These are phyloP conservation scores for Maconellicoccus hirsutus DNA, from an alignment of 1,140 invertebrate genomes.

Conservation along the genomic window DNA sequence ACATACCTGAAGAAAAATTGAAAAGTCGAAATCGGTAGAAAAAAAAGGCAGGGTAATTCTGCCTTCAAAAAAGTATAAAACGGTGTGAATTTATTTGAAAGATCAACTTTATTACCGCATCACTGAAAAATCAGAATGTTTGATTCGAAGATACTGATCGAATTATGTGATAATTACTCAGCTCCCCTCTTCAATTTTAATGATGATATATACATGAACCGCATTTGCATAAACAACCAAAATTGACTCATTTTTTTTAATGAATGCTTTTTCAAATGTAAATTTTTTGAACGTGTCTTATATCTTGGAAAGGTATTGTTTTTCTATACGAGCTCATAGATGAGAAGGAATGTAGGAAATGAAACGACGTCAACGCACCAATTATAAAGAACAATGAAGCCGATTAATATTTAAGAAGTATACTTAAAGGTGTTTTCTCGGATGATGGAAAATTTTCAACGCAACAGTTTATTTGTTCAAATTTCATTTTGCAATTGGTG, in stretches of 20 bases:
- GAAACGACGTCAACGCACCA: too few relatives aligned
- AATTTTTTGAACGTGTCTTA: neutral
- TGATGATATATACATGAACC: neutral
- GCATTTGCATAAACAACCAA: neutral
- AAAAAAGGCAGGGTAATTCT: neutral
- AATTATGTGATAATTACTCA: neutral
- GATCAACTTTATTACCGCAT: neutral
- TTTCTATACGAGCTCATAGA: neutral
- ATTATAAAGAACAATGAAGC: too few relatives aligned
- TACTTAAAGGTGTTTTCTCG: too few relatives aligned
- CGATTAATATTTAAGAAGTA: too few relatives aligned
- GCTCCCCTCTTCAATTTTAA: neutral
- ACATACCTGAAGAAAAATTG: neutral
- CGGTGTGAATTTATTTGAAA: neutral
- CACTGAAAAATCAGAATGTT: neutral
- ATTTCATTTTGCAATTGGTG: too few relatives aligned
- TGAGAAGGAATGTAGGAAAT: too few relatives aligned
- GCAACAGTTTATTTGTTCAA: too few relatives aligned
- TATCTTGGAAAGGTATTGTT: neutral
- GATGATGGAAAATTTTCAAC: too few relatives aligned
- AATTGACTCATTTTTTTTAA: neutral
- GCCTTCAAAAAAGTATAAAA: neutral
- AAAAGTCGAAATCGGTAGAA: neutral
- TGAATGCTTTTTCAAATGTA: neutral
- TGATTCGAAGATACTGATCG: neutral